Conservation (phyloP, 2,888 invertebrate species). For the Lycophotia porphyrea region DNA sequence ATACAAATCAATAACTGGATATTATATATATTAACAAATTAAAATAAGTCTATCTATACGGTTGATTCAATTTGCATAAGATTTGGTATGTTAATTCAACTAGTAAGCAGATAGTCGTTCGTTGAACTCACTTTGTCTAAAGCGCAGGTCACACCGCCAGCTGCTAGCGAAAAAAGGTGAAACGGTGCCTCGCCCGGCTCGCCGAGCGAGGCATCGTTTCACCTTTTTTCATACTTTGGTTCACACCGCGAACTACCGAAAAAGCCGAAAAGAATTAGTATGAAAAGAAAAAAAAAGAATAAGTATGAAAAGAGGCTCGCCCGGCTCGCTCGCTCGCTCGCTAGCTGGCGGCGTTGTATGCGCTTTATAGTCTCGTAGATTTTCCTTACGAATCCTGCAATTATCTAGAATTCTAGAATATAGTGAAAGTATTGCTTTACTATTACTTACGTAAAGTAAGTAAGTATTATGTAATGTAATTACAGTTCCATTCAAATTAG, state of each 20-base stretch:
- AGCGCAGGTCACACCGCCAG: too few relatives aligned
- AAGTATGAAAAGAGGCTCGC: too few relatives aligned
- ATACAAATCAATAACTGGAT: background rate
- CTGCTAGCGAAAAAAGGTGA: too few relatives aligned
- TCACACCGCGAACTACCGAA: too few relatives aligned
- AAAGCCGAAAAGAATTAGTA: too few relatives aligned
- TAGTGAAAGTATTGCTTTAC: background rate
- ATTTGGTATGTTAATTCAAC: constrained; percentile 1
- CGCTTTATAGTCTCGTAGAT: background rate
- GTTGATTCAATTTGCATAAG: constrained; percentile 3
- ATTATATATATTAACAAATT: background rate
- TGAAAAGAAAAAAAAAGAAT: too few relatives aligned
- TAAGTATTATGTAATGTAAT: background rate
- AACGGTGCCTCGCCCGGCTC: too few relatives aligned
- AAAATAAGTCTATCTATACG: background rate
- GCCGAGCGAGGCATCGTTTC: too few relatives aligned
- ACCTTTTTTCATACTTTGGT: too few relatives aligned
- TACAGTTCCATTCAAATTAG: constrained; percentile 3
- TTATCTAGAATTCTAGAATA: too few relatives aligned
- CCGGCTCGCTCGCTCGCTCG: too few relatives aligned
- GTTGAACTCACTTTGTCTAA: constrained; percentile 14
- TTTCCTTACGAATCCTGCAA: background rate
- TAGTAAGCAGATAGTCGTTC: background rate
- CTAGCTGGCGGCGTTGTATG: too few relatives aligned
- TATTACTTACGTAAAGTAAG: background rate